Percentiles rank a stretch among this genome's conserved stretches.
These are phyloP conservation scores for Diabrotica virgifera DNA, from an alignment of 1,140 invertebrate species.

Conservation along the genomic window DNA sequence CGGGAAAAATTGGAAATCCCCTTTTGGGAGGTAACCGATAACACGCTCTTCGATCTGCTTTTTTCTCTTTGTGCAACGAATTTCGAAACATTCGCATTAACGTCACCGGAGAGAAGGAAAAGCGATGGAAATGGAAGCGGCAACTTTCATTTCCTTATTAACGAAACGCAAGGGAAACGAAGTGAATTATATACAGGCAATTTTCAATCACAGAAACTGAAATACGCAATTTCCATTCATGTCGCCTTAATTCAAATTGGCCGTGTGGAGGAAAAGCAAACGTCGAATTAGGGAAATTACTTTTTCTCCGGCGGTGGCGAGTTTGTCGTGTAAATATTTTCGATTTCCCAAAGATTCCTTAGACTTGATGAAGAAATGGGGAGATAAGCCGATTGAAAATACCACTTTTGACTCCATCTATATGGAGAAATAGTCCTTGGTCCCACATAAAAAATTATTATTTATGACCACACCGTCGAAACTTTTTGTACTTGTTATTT, in stretches of 20 bases:
- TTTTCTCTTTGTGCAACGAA: no score
- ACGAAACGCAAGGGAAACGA: not conserved
- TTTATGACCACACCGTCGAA: no score
- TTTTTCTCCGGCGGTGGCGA: not conserved
- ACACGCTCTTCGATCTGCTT: no score
- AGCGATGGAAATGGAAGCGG: not conserved
- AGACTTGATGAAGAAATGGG: not conserved
- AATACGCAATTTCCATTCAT: not conserved
- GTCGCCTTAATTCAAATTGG: not conserved
- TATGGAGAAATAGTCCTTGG: no score
- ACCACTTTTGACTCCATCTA: no score
- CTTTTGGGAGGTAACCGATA: no score
- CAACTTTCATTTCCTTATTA: slow-evolving; percentile 3
- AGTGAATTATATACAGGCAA: slow-evolving; percentile 1
- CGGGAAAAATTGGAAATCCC: no score
- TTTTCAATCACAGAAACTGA: not conserved
- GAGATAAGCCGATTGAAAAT: no score
- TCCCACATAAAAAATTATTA: no score
- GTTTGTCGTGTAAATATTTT: not conserved
- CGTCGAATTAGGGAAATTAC: not conserved
- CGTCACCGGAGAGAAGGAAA: no score
- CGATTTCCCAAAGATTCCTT: not conserved
- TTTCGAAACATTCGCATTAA: no score
- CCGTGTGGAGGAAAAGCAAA: not conserved
- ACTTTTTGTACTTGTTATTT: no score